Conservation (phyloP, 2,888 invertebrate species). For the Cetonia aurata region DNA sequence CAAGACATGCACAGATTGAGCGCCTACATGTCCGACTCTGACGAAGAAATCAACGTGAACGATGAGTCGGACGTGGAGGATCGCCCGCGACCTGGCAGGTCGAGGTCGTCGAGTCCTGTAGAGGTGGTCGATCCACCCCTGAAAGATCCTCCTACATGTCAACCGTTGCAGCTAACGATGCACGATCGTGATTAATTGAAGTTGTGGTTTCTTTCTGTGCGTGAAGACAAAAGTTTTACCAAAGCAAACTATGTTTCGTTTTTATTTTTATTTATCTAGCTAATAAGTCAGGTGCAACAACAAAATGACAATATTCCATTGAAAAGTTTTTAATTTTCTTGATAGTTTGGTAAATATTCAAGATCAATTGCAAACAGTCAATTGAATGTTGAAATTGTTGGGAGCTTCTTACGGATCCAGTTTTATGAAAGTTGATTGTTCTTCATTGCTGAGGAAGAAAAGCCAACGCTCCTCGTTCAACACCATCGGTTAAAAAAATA, state of each 20-base stretch:
- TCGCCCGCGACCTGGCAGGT: constrained; percentile 66
- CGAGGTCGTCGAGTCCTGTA: constrained; percentile 68
- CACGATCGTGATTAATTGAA: constrained; percentile 72
- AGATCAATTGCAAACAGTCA: too few species aligned
- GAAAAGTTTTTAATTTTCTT: too few species aligned
- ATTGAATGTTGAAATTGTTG: too few species aligned
- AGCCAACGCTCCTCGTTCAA: too few species aligned
- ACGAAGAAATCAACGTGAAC: constrained; percentile 89
- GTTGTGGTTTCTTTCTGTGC: constrained; percentile 25
- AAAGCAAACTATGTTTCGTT: constrained; percentile 50
- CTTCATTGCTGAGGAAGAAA: too few species aligned
- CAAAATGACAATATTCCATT: neutral
- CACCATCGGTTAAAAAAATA: too few species aligned
- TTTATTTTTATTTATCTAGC: constrained; percentile 34
- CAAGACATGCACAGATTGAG: constrained; percentile 70
- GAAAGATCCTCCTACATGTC: constrained; percentile 64
- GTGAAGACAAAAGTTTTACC: constrained; percentile 49
- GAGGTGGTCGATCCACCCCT: constrained; percentile 65
- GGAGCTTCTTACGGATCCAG: too few species aligned
- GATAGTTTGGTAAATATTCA: too few species aligned
- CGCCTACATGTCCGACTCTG: constrained; percentile 70
- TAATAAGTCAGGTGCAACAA: constrained; percentile 18
- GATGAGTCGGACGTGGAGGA: constrained; percentile 79
- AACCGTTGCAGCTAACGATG: constrained; percentile 79
- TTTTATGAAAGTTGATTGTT: too few species aligned